phyloP scores from a whole-genome alignment of 2,113 vertebrate genomes.

The Rutilus rutilus region DNA sequence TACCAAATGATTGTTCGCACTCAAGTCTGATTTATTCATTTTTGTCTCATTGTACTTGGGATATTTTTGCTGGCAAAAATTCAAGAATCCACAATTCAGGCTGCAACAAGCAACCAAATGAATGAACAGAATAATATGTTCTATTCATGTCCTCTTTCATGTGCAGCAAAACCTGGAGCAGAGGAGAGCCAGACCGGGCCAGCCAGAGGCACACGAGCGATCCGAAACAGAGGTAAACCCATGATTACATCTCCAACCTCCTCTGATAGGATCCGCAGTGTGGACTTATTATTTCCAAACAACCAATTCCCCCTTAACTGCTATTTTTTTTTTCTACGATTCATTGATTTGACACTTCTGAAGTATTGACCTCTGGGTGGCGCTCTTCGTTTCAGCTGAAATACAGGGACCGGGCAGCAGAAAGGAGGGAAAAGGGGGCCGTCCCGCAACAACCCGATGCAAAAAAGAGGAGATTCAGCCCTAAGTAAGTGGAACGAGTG shows the following conservation, averaged over 20 bases:
- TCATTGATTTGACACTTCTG: background rate
- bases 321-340: no score
- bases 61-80: background rate
- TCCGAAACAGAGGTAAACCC: conserved; percentile 77
- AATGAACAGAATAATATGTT: background rate
- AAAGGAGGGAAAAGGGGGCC: conserved; percentile 74
- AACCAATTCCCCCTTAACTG: background rate
- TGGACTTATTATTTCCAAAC: background rate
- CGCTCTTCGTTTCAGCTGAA: conserved; percentile 60
- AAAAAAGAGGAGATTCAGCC: conserved; percentile 81
- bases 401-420: conserved; percentile 73
- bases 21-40: background rate
- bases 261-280: background rate
- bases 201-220: conserved; percentile 75
- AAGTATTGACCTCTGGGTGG: background rate
- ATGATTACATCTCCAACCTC: background rate
- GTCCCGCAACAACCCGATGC: conserved; percentile 76
- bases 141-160: background rate
- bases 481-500: conserved; percentile 67
- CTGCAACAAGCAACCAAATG: background rate
- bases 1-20: background rate
- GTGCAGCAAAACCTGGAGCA: conserved; percentile 90
- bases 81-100: background rate
- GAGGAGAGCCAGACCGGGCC: conserved; percentile 73
- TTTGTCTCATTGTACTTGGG: background rate